Conservation (phyloP, 2,797 vertebrate genomes). For the Uromys caudimaculatus region DNA sequence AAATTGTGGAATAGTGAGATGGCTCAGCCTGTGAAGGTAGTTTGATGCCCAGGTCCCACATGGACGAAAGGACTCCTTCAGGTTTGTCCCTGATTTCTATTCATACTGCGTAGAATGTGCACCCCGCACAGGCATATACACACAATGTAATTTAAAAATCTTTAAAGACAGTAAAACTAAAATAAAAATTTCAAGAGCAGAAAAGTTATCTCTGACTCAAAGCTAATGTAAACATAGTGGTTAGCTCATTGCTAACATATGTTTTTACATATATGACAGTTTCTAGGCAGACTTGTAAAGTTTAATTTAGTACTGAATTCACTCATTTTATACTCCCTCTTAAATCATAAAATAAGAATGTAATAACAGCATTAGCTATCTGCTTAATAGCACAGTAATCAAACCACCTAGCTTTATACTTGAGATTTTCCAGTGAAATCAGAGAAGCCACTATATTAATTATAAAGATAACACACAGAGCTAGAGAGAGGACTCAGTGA, state of each 20-base stretch:
- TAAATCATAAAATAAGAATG: constrained; percentile 37
- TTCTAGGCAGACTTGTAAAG: constrained; percentile 45
- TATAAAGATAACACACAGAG: background rate
- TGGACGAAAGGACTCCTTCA: background rate
- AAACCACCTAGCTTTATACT: constrained; percentile 42
- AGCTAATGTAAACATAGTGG: background rate
- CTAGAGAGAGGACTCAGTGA: background rate
- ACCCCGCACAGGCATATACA: background rate
- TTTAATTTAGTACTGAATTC: background rate
- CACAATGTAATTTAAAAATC: background rate
- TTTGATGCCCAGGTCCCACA: background rate
- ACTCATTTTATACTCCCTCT: background rate
- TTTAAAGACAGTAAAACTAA: constrained; percentile 13
- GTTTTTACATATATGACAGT: background rate
- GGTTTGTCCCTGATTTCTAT: background rate
- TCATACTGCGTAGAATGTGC: too few species aligned
- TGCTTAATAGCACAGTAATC: constrained; percentile 28
- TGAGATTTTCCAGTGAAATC: constrained; percentile 33
- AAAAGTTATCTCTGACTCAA: constrained; percentile 1
- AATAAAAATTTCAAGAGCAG: constrained; percentile 5
- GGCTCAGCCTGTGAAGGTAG: too few species aligned
- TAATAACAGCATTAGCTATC: background rate
- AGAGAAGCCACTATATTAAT: background rate
- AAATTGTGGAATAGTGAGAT: background rate
- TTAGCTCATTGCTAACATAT: background rate